Conservation (phyloP, 2,888 invertebrate genomes). For the Eilema caniola region DNA sequence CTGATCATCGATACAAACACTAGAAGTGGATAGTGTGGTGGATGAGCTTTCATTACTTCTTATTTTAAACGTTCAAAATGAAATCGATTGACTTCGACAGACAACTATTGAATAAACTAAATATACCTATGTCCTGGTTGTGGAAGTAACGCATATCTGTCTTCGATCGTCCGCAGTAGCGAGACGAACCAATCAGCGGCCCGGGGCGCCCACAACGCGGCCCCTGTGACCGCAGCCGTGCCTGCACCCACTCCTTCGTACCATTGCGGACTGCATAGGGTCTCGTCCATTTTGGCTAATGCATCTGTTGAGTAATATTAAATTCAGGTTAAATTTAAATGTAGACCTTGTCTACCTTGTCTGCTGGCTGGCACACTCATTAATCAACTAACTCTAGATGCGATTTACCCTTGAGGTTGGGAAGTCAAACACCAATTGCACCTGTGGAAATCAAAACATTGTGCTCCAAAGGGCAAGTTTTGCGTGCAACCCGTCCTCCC, state of each 20-base stretch:
- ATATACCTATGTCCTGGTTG: conserved; percentile 92
- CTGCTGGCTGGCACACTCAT: too few relatives aligned
- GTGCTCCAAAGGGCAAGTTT: too few relatives aligned
- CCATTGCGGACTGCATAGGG: conserved; percentile 91
- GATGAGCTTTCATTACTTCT: too few relatives aligned
- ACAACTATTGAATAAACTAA: too few relatives aligned
- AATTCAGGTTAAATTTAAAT: neutral
- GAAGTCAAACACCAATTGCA: too few relatives aligned
- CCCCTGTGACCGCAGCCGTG: conserved; percentile 79
- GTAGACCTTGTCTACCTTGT: neutral
- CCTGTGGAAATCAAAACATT: too few relatives aligned
- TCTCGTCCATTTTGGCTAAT: conserved; percentile 95
- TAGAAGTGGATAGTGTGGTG: neutral
- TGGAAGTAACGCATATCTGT: conserved; percentile 93
- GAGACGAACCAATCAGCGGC: conserved; percentile 96
- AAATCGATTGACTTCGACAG: neutral
- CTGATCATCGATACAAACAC: too few relatives aligned
- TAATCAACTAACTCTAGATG: too few relatives aligned
- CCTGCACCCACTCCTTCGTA: conserved; percentile 89
- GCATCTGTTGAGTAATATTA: conserved; percentile 89
- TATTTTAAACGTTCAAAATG: neutral
- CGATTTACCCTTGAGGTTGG: too few relatives aligned
- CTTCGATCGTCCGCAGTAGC: conserved; percentile 94
- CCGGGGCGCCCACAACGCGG: conserved; percentile 93
- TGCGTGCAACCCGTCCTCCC: too few relatives aligned